phyloP scores from a whole-genome alignment of 2,888 invertebrate species.

The Euzophera pinguis region DNA sequence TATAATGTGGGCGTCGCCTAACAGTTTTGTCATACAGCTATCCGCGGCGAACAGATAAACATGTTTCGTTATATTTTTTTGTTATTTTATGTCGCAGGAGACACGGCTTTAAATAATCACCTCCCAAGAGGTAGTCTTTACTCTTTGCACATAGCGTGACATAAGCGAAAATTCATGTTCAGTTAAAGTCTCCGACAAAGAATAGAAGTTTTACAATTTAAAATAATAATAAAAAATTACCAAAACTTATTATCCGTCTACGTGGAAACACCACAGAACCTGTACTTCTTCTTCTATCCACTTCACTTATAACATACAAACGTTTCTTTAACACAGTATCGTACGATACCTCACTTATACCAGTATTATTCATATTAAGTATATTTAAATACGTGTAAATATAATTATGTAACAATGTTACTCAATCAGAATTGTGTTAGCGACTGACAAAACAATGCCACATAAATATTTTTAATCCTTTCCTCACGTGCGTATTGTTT shows the following conservation, averaged over 20 bases:
- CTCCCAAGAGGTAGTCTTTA: too few species aligned
- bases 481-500: not conserved
- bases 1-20: too few species aligned
- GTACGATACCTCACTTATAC: not conserved
- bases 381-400: not conserved
- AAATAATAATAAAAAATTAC: constrained; percentile 2
- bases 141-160: too few species aligned
- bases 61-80: too few species aligned
- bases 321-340: not conserved
- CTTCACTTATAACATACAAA: not conserved
- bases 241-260: not conserved
- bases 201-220: not conserved
- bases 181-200: too few species aligned
- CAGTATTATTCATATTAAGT: not conserved
- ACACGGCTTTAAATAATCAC: too few species aligned
- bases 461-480: not conserved
- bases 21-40: too few species aligned
- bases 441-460: not conserved
- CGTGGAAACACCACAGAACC: not conserved
- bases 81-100: too few species aligned
- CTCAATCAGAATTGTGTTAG: not conserved
- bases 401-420: not conserved
- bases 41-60: too few species aligned
- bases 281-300: not conserved
- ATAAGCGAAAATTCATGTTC: too few species aligned